Conservation (phyloP, 1,140 invertebrate genomes). For the Mylabris phalerata region DNA sequence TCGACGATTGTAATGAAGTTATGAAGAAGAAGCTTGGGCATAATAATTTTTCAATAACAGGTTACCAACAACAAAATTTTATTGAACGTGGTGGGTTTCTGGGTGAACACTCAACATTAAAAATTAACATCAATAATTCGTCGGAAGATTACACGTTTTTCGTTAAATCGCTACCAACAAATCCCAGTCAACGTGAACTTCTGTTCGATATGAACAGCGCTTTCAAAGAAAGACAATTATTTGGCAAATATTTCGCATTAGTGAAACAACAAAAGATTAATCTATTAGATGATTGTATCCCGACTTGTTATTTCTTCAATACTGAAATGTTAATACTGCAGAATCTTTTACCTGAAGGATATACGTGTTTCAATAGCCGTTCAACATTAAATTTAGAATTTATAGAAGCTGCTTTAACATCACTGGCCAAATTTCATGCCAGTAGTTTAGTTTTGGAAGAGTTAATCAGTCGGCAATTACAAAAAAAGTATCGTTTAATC, state of each 20-base stretch:
- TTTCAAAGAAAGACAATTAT: constrained; percentile 11
- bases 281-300: constrained; percentile 4
- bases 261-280: constrained; percentile 3
- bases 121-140: background rate
- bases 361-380: constrained; percentile 7
- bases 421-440: constrained; percentile 26
- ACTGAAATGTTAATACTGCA: constrained; percentile 18
- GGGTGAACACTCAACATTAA: constrained; percentile 15
- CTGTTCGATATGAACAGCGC: background rate
- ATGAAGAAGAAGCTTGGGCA: background rate
- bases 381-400: constrained; percentile 2
- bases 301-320: constrained; percentile 6
- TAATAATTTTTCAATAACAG: background rate
- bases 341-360: constrained; percentile 9
- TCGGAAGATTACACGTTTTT: constrained; percentile 9
- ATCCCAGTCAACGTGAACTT: constrained; percentile 7
- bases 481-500: constrained; percentile 13
- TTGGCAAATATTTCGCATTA: constrained; percentile 1
- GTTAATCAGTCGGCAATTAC: background rate
- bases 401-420: constrained; percentile 6
- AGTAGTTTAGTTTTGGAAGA: constrained; percentile 26
- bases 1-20: background rate
- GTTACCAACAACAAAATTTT: constrained; percentile 2
- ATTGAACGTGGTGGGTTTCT: constrained; percentile 8
- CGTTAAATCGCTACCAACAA: constrained; percentile 3